Evolutionary conservation across 2,113 vertebrate species (phyloP), one percentile per base, ranked within the genome.

Genomic region (Onychostoma macrolepis): DNA sequence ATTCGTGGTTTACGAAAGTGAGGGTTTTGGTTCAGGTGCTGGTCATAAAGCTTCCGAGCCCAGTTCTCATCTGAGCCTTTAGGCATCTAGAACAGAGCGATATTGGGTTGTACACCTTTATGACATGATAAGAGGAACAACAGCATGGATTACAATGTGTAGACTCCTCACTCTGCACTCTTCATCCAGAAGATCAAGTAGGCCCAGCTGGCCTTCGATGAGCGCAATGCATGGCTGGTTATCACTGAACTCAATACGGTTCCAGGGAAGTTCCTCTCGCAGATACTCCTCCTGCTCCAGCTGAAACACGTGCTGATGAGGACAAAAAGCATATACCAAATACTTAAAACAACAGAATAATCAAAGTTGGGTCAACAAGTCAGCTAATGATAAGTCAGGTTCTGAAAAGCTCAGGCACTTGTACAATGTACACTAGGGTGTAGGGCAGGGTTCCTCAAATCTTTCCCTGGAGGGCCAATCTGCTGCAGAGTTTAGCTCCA

Each of bases 241-340:
- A 91, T 96, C 95, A 69, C 88, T 93, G 90, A 96, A 96, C 89
- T 94, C 93, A 1, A 96, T 91, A 1, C 94, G 93, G 84, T 90
- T 94, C 96, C 96, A 97, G 24, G 94, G 91, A 84, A 96, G 92
- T 85, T 93, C 95, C 90, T 97, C 95, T 15, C 93, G 91, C 21
- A 94, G 21, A 12, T 96, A 96, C 88, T 96, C 96, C 88, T 96
- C 95, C 92, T 96, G 95, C 92, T 96, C 94, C 93, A 96, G 58
- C 88, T 95, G 95, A 91, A 96, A 96, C 21, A 96, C 95, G 5
- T 95, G 95, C 96, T 96, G 90, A 61, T 56, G 6, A 48, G 38
- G 21, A 61, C 19, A 50, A 43, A 71, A 71, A 41, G 24, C 2
- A 30, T 24, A 10, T 65, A 9, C 53, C 33, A 67, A 7, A 43